phyloP scores from a whole-genome alignment of 23 tunicate genomes.

The Trididemnum nubilum region DNA sequence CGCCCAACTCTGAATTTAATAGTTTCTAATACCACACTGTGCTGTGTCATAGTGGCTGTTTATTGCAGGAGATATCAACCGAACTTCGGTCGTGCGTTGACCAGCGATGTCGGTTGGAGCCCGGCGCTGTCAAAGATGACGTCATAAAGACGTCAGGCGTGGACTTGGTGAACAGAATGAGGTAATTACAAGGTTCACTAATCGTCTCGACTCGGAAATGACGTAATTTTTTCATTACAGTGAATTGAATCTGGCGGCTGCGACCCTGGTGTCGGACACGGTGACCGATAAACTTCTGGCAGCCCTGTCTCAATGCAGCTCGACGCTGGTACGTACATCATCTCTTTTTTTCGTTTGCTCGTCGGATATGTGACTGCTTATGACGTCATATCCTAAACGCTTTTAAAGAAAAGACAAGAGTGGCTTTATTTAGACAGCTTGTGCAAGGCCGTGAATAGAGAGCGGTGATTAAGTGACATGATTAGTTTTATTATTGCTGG shows the following conservation, averaged over 20 bases:
- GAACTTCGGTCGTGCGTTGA: conserved; percentile 35
- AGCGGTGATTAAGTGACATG: no score
- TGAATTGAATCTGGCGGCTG: conserved; percentile 70
- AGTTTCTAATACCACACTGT: no score
- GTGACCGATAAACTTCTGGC: conserved; percentile 77
- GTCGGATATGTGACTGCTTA: no score
- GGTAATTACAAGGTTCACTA: no score
- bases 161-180: conserved; percentile 71
- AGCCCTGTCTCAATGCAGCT: conserved; percentile 72
- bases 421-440: no score
- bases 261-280: conserved; percentile 76
- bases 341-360: no score
- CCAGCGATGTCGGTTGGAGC: conserved; percentile 37
- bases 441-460: no score
- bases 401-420: no score
- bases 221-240: conserved; percentile 31
- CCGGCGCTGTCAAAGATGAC: conserved; percentile 49
- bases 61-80: conserved; percentile 46
- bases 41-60: no score
- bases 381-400: no score
- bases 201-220: neutral
- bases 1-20: no score
- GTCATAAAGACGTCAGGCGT: conserved; percentile 59
- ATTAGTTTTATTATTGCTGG: no score
- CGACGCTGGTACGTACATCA: conserved; percentile 70